Base-by-base conservation (phyloP, 2,113 vertebrate species). In the Monarcha castaneiventris region DNA sequence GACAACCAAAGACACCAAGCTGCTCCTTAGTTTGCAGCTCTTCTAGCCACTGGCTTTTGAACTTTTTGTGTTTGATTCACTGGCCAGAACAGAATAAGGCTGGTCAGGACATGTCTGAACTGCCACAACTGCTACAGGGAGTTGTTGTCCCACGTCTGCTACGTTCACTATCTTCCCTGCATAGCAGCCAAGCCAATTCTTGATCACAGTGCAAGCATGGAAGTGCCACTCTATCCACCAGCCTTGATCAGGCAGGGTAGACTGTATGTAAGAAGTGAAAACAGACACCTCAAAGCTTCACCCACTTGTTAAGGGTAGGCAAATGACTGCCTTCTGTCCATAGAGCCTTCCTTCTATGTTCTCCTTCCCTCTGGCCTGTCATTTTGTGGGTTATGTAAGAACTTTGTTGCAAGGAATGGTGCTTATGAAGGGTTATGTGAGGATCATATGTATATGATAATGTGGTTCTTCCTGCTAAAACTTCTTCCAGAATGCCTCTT, bases 231-330 rank as follows among this genome's bases (percentile, higher is more conserved):
- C 27, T 55, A 26, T 11, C 30, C 46, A 48, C 21, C 30, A 48
- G 22, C 5, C 17, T 33, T 30, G 33, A 77, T 20, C 29, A 58
- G 39, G 51, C 22, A 87, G 30, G 7, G 16, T 22, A 63, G 73
- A 39, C 8, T 49, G 13, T 20, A 20, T 25, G 35, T 29, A 46
- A 78, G 49, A 91, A 58, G 39, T 11, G 22, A 43, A 51, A 86
- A 35, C 12, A 71, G 55, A 55, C 39, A 55, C 15, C 51, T 69
- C 3, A 2, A 83, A 84, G 5, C 13, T 62, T 63, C 67, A 77
- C 18, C 39, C 0, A 0, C 2, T 1, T 21, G 20, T 30, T 27
- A 80, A 62, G 76, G 23, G 29, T 3, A 76, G 58, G 43, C 37
- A 94, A 58, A 78, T 43, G 23, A 21, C 16, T 54, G 26, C 8